Percentiles rank a stretch among this genome's conserved stretches.
Conservation (phyloP, 2,113 vertebrate genomes). For the Eubucco bourcierii region DNA sequence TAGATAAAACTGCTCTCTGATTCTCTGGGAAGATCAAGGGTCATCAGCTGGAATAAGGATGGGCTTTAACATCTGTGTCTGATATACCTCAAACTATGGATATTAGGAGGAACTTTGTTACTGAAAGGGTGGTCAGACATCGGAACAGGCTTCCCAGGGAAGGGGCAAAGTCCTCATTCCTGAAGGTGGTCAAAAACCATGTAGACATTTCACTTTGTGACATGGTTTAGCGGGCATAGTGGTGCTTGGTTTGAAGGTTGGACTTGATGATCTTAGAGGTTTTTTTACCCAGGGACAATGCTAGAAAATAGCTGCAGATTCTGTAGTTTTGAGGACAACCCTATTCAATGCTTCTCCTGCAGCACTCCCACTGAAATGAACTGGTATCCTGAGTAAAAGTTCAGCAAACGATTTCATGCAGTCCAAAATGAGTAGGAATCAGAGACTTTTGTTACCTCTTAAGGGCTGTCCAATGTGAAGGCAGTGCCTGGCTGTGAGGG, state of each 20-base stretch:
- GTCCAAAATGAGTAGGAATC: accelerated
- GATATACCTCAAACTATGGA: too few species aligned
- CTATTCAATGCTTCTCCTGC: accelerated
- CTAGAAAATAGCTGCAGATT: neutral
- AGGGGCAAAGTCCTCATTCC: too few species aligned
- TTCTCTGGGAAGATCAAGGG: neutral
- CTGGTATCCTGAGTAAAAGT: neutral
- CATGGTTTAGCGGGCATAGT: too few species aligned
- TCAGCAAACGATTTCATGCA: neutral
- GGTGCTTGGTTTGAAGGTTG: too few species aligned
- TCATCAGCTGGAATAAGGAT: neutral
- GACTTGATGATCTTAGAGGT: too few species aligned
- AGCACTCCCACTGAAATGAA: neutral
- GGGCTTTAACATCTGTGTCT: neutral
- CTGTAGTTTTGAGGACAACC: neutral
- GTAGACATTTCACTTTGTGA: too few species aligned
- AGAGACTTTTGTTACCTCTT: neutral
- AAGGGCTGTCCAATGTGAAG: accelerated
- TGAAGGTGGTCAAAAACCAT: too few species aligned
- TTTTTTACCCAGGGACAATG: neutral
- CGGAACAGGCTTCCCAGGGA: too few species aligned
- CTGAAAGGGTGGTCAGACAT: too few species aligned
- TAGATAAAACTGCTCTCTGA: neutral
- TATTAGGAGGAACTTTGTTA: too few species aligned
- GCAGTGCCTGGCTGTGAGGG: neutral